Evolutionary conservation across 64 coral and sea anemone species (phyloP).

Genomic region (Orbicella faveolata): DNA sequence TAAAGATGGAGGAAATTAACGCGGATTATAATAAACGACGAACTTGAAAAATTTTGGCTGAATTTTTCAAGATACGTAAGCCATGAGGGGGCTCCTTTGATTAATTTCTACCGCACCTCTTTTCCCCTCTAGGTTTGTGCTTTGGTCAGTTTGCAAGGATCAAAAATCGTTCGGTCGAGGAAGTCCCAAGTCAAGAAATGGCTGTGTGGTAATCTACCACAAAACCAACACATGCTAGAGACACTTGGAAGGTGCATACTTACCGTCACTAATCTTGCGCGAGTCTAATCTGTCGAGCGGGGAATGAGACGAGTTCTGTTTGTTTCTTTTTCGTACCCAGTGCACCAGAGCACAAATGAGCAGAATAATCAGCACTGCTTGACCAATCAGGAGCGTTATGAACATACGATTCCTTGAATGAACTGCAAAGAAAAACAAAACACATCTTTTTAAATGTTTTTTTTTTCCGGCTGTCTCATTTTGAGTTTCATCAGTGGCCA

Average conservation of each 20-base stretch:
- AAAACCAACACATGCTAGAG: neutral
- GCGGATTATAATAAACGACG: too few species aligned
- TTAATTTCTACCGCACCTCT: too few species aligned
- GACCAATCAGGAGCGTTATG: constrained; percentile 59
- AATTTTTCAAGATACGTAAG: neutral
- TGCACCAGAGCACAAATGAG: constrained; percentile 62
- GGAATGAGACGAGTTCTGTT: neutral
- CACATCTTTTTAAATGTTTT: neutral
- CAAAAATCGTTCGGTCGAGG: too few species aligned
- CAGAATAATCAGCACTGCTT: constrained; percentile 40
- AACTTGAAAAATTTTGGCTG: too few species aligned
- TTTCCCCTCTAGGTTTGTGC: too few species aligned
- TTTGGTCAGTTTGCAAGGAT: too few species aligned
- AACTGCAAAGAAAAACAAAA: constrained; percentile 11
- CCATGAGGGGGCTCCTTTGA: neutral
- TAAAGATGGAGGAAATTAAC: neutral
- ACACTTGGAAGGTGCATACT: neutral
- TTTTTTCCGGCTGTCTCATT: too few species aligned
- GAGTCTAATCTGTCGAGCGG: constrained; percentile 22
- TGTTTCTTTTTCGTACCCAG: constrained; percentile 55
- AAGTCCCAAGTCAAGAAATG: too few species aligned
- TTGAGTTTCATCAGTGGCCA: too few species aligned
- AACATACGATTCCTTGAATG: constrained; percentile 33
- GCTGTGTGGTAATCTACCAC: too few species aligned
- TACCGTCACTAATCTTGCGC: neutral